A percentile compares a stretch with the other conserved stretches of the same genome.
Conservation (phyloP, 92 coral and sea anemone genomes). For the Heteractis magnifica region DNA sequence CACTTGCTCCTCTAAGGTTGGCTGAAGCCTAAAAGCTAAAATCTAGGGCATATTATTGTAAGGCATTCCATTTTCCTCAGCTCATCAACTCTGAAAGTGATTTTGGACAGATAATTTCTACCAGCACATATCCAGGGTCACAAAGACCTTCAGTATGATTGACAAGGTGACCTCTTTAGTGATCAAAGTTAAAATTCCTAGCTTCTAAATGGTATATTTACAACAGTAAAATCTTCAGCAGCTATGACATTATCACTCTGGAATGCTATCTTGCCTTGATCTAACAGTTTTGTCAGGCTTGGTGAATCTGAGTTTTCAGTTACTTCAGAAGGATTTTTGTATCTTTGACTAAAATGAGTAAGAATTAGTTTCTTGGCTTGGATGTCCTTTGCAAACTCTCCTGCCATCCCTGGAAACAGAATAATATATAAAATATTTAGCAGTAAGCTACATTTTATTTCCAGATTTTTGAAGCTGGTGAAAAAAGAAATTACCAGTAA, state of each 20-base stretch:
- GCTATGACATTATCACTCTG: slow-evolving; percentile 63
- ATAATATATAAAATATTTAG: not conserved
- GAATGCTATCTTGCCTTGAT: slow-evolving; percentile 65
- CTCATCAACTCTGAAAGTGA: too few relatives aligned
- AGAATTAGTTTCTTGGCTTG: slow-evolving; percentile 75
- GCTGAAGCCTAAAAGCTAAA: too few relatives aligned
- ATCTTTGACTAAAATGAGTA: slow-evolving; percentile 96
- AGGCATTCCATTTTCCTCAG: too few relatives aligned
- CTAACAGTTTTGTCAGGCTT: slow-evolving; percentile 54
- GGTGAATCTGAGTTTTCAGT: slow-evolving; percentile 3
- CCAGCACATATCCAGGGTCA: too few relatives aligned
- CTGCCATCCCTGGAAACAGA: slow-evolving; percentile 81
- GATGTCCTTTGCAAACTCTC: slow-evolving; percentile 62
- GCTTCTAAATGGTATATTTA: slow-evolving; percentile 29
- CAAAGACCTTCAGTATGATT: too few relatives aligned
- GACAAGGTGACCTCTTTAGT: not conserved
- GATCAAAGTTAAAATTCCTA: not conserved
- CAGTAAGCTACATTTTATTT: not conserved
- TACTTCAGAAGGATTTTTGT: slow-evolving; percentile 50
- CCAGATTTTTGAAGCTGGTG: too few relatives aligned
- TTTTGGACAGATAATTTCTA: too few relatives aligned
- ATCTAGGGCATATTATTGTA: too few relatives aligned
- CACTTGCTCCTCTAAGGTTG: too few relatives aligned
- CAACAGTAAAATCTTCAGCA: slow-evolving; percentile 78
- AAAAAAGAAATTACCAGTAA: too few relatives aligned